A percentile compares a stretch with the other conserved stretches of the same genome.
Conservation (phyloP, 2,888 invertebrate genomes). For the Nesidiocoris tenuis region DNA sequence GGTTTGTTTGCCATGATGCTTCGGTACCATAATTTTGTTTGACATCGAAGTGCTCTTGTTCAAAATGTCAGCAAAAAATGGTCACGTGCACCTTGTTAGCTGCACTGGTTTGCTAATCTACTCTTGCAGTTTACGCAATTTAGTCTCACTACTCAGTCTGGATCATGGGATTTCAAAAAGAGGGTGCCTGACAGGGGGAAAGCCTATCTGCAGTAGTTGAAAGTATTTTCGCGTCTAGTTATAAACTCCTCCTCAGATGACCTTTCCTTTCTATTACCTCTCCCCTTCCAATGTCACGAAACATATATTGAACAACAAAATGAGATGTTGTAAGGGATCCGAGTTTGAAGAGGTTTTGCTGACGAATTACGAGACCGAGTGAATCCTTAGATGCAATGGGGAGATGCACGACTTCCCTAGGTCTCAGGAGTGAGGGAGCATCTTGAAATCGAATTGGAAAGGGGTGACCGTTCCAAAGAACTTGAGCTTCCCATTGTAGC, state of each 20-base stretch:
- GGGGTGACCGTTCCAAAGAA: background rate
- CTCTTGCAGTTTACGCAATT: no score
- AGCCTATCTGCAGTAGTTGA: background rate
- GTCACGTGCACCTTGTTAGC: no score
- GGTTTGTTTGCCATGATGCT: no score
- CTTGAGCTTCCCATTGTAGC: background rate
- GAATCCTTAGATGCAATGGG: background rate
- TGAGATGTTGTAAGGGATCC: background rate
- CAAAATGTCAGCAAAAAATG: no score
- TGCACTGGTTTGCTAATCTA: no score
- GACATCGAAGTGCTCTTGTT: no score
- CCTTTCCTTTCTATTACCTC: conserved; percentile 18
- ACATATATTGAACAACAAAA: background rate
- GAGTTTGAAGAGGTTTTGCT: background rate
- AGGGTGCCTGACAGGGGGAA: background rate
- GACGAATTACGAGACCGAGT: background rate
- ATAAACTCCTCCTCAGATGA: conserved; percentile 44
- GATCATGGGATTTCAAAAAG: background rate
- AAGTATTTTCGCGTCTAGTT: conserved; percentile 43
- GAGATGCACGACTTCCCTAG: background rate
- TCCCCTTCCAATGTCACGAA: background rate
- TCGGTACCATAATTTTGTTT: no score
- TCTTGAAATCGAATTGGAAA: background rate
- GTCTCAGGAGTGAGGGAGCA: background rate
- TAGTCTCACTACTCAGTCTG: background rate